Base-by-base conservation (phyloP, 2,888 invertebrate genomes). In the Pogonocherus hispidulus region DNA sequence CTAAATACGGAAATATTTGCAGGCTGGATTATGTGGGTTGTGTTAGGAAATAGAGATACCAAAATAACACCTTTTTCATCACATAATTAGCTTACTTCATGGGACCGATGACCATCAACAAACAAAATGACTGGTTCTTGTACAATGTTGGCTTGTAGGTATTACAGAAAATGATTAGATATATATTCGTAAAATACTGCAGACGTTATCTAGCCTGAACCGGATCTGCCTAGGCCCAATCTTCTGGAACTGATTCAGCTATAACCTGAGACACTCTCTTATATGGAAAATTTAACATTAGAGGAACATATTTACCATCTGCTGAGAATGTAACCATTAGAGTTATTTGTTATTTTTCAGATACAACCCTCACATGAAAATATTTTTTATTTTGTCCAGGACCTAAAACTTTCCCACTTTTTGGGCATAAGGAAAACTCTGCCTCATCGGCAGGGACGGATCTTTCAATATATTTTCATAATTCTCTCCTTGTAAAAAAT, bases 401-500 rank as follows among this genome's bases (percentile, higher is more conserved):
- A 14, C 55, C 55, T n/a, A 55, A 16, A 2, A 55, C 35, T 55
- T 55, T 55, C 2, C 35, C 55, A 16, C 55, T 55, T 35, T 55
- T 55, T 3, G 35, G 55, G 14, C 55, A 55, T n/a, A n/a, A n/a
- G n/a, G n/a, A 6, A 52, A 11, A 8, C 23, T 19, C 2, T 19
- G 22, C 4, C 52, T 20, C n/a, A n/a, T n/a, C n/a, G n/a, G n/a
- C n/a, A n/a, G n/a, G n/a, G n/a, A n/a, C n/a, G n/a, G n/a, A n/a
- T n/a, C n/a, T n/a, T n/a, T n/a, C n/a, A n/a, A n/a, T n/a, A n/a
- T n/a, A n/a, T n/a, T n/a, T n/a, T n/a, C n/a, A n/a, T n/a, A n/a
- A n/a, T n/a, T n/a, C n/a, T n/a, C n/a, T n/a, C n/a, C n/a, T n/a
- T n/a, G n/a, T n/a, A n/a, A n/a, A n/a, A n/a, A n/a, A n/a, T n/a